These are phyloP conservation scores for Terrapene triunguis DNA, from an alignment of 2,113 vertebrate genomes.

Conservation along the genomic window DNA sequence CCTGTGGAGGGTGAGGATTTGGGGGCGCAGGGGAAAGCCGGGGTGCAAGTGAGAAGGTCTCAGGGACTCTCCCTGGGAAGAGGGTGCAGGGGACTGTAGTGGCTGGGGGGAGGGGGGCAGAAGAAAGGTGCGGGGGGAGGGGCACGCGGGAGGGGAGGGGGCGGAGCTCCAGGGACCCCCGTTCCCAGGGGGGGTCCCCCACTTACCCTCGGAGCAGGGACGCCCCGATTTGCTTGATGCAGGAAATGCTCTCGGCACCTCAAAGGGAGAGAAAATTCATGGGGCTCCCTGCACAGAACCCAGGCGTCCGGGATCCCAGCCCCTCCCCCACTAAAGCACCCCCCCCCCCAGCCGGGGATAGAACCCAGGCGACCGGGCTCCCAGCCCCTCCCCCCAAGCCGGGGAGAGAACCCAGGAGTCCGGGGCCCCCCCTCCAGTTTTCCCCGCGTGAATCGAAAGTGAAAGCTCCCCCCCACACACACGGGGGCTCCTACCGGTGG, in stretches of 20 bases:
- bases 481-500: neutral
- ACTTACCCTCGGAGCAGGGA: conserved; percentile 4
- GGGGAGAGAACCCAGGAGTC: neutral
- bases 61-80: too few relatives aligned
- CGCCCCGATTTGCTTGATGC: neutral
- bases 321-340: neutral
- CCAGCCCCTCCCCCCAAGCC: fast-evolving
- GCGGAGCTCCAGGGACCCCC: neutral
- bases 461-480: neutral
- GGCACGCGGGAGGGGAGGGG: neutral
- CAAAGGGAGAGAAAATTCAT: neutral
- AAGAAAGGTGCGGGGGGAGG: neutral
- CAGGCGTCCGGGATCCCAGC: neutral
- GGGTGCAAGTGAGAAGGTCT: neutral
- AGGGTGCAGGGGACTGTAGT: too few relatives aligned
- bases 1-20: neutral
- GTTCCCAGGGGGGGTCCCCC: neutral
- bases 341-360: too few relatives aligned
- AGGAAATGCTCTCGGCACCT: neutral
- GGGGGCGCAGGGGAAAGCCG: neutral
- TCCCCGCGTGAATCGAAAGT: neutral
- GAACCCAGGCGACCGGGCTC: neutral
- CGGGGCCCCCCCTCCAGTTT: neutral
- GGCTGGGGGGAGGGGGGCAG: neutral
- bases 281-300: neutral